Evolutionary conservation across 2,113 vertebrate genomes (phyloP).

Genomic region (Plectropomus leopardus): DNA sequence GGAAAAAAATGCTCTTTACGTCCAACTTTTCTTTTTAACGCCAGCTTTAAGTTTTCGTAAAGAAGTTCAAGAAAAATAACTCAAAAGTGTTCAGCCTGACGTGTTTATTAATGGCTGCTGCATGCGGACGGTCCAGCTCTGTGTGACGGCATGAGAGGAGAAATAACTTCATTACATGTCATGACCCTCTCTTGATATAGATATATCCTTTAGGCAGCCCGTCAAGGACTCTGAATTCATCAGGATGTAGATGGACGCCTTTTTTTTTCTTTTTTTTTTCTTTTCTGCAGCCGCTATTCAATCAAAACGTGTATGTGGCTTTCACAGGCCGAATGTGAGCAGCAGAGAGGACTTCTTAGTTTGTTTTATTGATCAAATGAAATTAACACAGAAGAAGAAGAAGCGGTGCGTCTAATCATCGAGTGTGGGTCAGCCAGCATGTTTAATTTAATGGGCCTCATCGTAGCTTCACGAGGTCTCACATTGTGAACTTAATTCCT

Average conservation of each 20-base stretch:
- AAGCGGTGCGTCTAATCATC: constrained; percentile 59
- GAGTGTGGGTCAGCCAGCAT: constrained; percentile 65
- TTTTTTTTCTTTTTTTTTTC: constrained; percentile 23
- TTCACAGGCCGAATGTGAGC: constrained; percentile 17
- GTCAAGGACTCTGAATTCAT: constrained; percentile 75
- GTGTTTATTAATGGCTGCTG: constrained; percentile 61
- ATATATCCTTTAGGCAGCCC: constrained; percentile 69
- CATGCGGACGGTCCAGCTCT: constrained; percentile 17
- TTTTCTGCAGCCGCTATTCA: constrained; percentile 35
- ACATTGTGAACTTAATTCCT: constrained; percentile 83
- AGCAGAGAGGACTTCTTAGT: constrained; percentile 64
- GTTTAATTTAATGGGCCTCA: constrained; percentile 81
- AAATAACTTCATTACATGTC: constrained; percentile 77
- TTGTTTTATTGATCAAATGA: constrained; percentile 80
- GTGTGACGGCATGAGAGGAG: constrained; percentile 52
- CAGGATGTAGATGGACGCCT: constrained; percentile 54
- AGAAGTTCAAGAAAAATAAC: constrained; percentile 20
- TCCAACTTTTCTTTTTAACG: constrained; percentile 30
- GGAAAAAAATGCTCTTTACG: background rate
- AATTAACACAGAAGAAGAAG: constrained; percentile 66
- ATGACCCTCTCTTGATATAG: constrained; percentile 68
- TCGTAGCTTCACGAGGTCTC: constrained; percentile 68
- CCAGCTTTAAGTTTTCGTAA: constrained; percentile 17
- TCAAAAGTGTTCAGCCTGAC: constrained; percentile 37
- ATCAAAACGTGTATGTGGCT: constrained; percentile 36